These are phyloP conservation scores for Caranx melampygus DNA, from an alignment of 2,113 vertebrate genomes.

Conservation along the genomic window DNA sequence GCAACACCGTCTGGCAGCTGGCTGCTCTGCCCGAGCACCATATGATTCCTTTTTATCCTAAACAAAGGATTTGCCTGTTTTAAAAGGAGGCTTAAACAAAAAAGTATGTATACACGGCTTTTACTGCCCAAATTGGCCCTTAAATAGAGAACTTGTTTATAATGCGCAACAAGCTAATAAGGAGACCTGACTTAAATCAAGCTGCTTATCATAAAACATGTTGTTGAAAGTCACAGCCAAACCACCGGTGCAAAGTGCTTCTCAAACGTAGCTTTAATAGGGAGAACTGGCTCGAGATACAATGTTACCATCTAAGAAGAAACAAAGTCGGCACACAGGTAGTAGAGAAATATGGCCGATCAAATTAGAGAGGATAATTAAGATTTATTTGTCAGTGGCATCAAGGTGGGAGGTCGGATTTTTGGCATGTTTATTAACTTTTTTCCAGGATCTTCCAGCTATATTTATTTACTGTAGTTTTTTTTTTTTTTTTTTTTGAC, in stretches of 20 bases:
- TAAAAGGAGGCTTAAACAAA: conserved; percentile 37
- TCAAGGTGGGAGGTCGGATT: conserved; percentile 31
- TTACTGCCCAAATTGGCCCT: conserved; percentile 53
- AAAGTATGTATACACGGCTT: conserved; percentile 45
- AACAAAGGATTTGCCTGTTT: conserved; percentile 46
- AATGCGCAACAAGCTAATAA: conserved; percentile 37
- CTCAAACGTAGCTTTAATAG: conserved; percentile 45
- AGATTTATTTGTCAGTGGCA: conserved; percentile 14
- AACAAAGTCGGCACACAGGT: background rate
- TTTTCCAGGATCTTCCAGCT: background rate
- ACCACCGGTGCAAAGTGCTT: conserved; percentile 43
- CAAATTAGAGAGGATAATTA: conserved; percentile 31
- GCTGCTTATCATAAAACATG: conserved; percentile 59
- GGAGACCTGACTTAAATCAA: conserved; percentile 48
- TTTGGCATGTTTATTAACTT: background rate
- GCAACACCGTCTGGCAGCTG: conserved; percentile 25
- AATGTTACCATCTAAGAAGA: background rate
- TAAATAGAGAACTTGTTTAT: conserved; percentile 50
- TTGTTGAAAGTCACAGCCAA: conserved; percentile 56
- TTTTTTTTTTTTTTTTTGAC: background rate
- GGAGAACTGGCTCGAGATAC: conserved; percentile 36
- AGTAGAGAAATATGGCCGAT: conserved; percentile 18
- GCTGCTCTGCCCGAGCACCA: conserved; percentile 24
- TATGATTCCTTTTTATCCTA: conserved; percentile 52
- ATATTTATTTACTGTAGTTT: background rate